Base-by-base conservation (phyloP, 2,888 invertebrate genomes). In the Panzeria rudis region DNA sequence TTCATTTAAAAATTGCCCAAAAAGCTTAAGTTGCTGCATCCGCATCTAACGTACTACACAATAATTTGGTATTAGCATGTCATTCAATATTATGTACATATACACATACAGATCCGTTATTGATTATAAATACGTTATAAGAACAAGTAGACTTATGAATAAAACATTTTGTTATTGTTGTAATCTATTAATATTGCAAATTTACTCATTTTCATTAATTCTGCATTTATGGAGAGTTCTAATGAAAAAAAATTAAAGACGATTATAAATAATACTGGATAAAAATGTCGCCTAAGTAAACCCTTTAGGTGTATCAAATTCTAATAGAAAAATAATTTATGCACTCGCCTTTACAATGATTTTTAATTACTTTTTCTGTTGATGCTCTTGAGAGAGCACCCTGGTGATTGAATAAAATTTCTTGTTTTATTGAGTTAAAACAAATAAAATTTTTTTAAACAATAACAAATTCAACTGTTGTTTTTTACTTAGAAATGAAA, bases 131-230 rank as follows among this genome's bases (percentile, higher is more conserved):
- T 3, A 11, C 1, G 38, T 38, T 38, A 1, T 0, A 47, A 15
- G 29, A 47, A 61, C 29, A 50, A 50, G 35, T 47, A 3, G 59
- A 61, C 61, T 50, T 35, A 73, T 73, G 44, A 72, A 75, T 75
- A 38, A 75, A 52, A 50, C 62, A 62, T 75, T 52, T 61, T 25
- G 15, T n/a, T 25, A 15, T 52, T 64, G 9, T 35, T 15, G 29
- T 32, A 56, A 59, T 29, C n/a, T 35, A 61, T 41, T 64, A 44
- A 32, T 13, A 66, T 66, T 66, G 20, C 47, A 77, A 56, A 56
- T 77, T 77, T 66, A 35, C 44, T 66, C 11, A 20, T 64, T 66
- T 41, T 64, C 52, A 32, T 66, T 54, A 64, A 54, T n/a, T 50
- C 23, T 47, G 20, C 29, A 50, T 66, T 66, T 44, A 20, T 8